These are phyloP conservation scores for Zaprionus kolodkinae DNA, from an alignment of 1,140 invertebrate species.

Conservation along the genomic window DNA sequence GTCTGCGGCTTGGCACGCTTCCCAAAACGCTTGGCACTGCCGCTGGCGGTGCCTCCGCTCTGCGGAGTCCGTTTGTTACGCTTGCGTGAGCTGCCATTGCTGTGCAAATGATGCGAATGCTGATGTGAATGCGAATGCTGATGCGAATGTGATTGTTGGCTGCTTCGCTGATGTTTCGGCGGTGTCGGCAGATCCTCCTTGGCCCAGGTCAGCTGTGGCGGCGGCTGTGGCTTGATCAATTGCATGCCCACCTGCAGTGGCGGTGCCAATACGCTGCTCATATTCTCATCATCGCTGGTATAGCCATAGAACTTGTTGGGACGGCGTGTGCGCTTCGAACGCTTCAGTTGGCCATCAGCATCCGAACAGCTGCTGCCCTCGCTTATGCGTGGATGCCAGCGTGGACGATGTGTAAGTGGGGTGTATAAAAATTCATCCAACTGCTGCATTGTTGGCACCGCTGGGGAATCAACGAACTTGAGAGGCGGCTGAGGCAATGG, in stretches of 20 bases:
- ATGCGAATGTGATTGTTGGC: slow-evolving; percentile 46
- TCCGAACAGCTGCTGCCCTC: slow-evolving; percentile 84
- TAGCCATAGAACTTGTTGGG: slow-evolving; percentile 94
- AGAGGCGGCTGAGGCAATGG: neutral
- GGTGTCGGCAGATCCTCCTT: slow-evolving; percentile 87
- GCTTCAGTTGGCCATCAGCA: slow-evolving; percentile 86
- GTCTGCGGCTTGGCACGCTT: slow-evolving; percentile 34
- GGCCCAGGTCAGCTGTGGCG: slow-evolving; percentile 88
- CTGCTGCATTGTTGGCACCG: slow-evolving; percentile 3
- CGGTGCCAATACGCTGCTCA: slow-evolving; percentile 60
- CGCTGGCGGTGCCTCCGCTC: slow-evolving; percentile 28
- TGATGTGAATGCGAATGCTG: slow-evolving; percentile 47
- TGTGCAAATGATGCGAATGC: slow-evolving; percentile 28
- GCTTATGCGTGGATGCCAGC: slow-evolving; percentile 55
- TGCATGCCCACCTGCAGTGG: slow-evolving; percentile 83
- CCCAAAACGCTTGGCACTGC: slow-evolving; percentile 23
- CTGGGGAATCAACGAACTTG: neutral
- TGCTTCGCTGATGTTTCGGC: slow-evolving; percentile 58
- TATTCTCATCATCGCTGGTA: slow-evolving; percentile 90
- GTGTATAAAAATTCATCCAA: slow-evolving; percentile 32
- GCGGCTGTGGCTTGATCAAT: slow-evolving; percentile 86
- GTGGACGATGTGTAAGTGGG: slow-evolving; percentile 56
- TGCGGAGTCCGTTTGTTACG: slow-evolving; percentile 45
- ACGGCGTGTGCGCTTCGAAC: slow-evolving; percentile 90
- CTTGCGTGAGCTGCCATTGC: slow-evolving; percentile 48